Conservation (phyloP, 2,113 vertebrate genomes). For the Chascanopsetta lugubris region DNA sequence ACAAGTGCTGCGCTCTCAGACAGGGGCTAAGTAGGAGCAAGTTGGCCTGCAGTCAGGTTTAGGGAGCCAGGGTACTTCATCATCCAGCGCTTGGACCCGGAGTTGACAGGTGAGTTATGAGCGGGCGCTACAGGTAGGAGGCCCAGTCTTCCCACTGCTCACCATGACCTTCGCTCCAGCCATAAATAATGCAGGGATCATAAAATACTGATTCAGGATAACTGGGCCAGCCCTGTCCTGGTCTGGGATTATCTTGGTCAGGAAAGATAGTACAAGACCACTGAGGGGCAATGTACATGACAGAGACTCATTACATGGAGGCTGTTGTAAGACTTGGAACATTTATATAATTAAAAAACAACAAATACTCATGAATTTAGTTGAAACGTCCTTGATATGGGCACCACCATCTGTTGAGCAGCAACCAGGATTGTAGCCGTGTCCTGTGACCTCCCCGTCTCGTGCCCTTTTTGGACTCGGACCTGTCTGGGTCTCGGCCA, state of each 20-base stretch:
- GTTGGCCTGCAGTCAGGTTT: conserved; percentile 70
- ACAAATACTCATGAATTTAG: no score
- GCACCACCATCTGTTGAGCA: no score
- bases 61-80: conserved; percentile 68
- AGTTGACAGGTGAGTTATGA: conserved; percentile 78
- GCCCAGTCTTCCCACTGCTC: conserved; percentile 50
- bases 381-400: no score
- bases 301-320: no score
- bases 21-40: conserved; percentile 69
- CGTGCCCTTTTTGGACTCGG: no score
- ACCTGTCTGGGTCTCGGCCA: neutral
- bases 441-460: neutral
- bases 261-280: neutral
- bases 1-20: conserved; percentile 53
- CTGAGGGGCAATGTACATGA: neutral
- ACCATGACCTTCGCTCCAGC: conserved; percentile 70
- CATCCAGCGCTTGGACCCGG: conserved; percentile 53
- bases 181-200: conserved; percentile 72
- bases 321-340: no score
- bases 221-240: conserved; percentile 36
- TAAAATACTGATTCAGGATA: conserved; percentile 74
- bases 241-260: conserved; percentile 24
- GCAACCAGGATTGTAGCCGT: no score
- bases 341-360: no score
- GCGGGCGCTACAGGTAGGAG: conserved; percentile 62